Evolutionary conservation across 2,797 vertebrate genomes (phyloP), one percentile per base, ranked within the genome.

Genomic region (Ispidina lecontei): DNA sequence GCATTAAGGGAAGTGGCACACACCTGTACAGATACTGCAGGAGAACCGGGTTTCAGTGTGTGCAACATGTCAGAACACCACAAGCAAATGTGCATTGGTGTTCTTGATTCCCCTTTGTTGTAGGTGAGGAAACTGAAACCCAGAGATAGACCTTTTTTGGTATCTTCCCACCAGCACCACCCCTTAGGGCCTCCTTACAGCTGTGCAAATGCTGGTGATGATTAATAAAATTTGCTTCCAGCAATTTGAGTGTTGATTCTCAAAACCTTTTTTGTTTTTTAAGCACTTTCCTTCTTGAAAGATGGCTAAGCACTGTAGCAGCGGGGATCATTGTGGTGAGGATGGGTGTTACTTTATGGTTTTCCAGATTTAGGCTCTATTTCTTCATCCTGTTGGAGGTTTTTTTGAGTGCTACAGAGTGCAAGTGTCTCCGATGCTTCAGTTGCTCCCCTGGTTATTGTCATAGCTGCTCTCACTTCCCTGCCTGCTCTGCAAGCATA

Each of bases 381-480:
- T 90, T 90, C 64, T 81, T 93, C 71, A 43, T 76, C n/a, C 26
- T 67, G 39, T 15, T 15, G 26, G 15, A 39, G 37, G 37, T 18
- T 55, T 43, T 58, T 26, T 56, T 3, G 71, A 62, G 28, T 28
- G 37, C 70, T 58, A 13, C 44, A 28, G 41, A 41, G n/a, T 49
- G 20, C 73, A 35, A 69, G 64, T 19, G 44, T 79, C 70, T 70
- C 1, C 1, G 0, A 55, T 76, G 83, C n/a, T 75, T 72, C 0
- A 0, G 44, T 74, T 88, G 58, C 51, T 92, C 29, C 56, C 41
- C 93, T 92, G 91, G 69, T 43, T 84, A 54, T 89, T 91, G 81
- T 94, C 89, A 84, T n/a, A 83, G 84, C 75, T 83, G 64, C 64
- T 87, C 82, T 91, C 65, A 58, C 72, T 67, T 84, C 90, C 64